Base-by-base conservation (phyloP, 2,888 invertebrate genomes). In the Chymomyza fuscimana region DNA sequence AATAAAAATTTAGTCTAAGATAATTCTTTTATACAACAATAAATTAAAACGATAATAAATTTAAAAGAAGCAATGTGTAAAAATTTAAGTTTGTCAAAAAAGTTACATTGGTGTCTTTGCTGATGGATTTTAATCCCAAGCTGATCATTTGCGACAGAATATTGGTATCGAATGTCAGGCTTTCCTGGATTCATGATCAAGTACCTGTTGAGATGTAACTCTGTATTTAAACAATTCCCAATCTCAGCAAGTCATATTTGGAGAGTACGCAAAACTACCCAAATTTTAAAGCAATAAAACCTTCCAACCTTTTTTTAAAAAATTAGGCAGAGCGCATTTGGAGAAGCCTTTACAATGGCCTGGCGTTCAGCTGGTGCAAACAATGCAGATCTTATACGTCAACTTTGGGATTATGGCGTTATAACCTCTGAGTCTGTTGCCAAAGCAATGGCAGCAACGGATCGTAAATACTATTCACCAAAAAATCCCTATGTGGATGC, bases 331-430 rank as follows among this genome's bases (percentile, higher is more conserved):
- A 19, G 1, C 19, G 19, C 19, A 25, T 25, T 25, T 25, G 25
- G 25, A 25, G 25, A 32, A 32, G 4, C 6, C 0, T 32, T 32
- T 32, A 85, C 72, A 69, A 97, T 97, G 98, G 97, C 98, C 91
- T 98, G 97, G 96, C 93, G 97, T 88, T 97, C 97, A 76, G 95
- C 96, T 88, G 97, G 97, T 40, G 93, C 93, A 86, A 95, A 93
- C 81, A 97, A 98, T 92, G 92, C 93, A 5, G 97, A 98, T 89
- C 93, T 98, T 90, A 93, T 98, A 50, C 93, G 94, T 74, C 95
- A 97, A 91, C 93, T 98, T 70, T 94, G 94, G 93, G 98, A 93
- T 29, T 95, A 97, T 92, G 94, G 95, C 40, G 95, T 98, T 51
- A 95, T 98, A 76, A 94, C 94, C 87, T 94, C 94, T 58, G 94